Percentiles rank a stretch among this genome's conserved stretches.
phyloP scores from a whole-genome alignment of 2,113 vertebrate species.

The Gallinago undulata region DNA sequence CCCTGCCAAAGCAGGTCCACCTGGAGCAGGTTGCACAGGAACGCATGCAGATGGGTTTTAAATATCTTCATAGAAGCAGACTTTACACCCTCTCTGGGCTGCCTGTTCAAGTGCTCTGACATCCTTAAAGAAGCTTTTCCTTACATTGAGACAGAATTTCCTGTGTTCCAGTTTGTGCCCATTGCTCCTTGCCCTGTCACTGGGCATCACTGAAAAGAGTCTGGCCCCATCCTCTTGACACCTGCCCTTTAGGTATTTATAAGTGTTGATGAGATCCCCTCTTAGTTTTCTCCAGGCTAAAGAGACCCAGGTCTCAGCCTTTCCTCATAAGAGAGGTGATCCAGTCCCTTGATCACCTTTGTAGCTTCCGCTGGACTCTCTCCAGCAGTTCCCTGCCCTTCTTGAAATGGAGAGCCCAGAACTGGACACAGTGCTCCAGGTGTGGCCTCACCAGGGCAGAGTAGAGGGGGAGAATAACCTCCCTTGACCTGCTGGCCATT shows the following conservation, averaged over 20 bases:
- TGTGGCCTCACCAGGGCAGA: neutral
- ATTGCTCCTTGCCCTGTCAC: neutral
- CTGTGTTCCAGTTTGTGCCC: neutral
- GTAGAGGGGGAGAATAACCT: neutral
- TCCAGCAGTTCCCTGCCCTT: neutral
- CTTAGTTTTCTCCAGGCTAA: neutral
- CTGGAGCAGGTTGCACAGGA: neutral
- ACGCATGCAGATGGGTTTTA: neutral
- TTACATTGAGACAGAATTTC: neutral
- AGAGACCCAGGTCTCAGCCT: neutral
- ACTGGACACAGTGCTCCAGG: neutral
- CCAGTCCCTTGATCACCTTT: neutral
- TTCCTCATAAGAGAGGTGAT: neutral
- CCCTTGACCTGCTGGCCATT: neutral
- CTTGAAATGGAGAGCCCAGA: neutral
- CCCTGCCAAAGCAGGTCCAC: neutral
- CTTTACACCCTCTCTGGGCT: neutral
- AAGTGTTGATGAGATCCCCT: neutral
- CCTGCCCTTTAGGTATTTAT: neutral
- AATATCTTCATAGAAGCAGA: neutral
- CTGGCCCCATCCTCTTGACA: neutral
- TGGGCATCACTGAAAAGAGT: neutral
- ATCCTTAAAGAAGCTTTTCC: neutral
- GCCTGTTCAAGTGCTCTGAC: neutral
- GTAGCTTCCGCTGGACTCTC: neutral